Conservation (phyloP, 2,888 invertebrate species). For the Rhorus exstirpatorius region DNA sequence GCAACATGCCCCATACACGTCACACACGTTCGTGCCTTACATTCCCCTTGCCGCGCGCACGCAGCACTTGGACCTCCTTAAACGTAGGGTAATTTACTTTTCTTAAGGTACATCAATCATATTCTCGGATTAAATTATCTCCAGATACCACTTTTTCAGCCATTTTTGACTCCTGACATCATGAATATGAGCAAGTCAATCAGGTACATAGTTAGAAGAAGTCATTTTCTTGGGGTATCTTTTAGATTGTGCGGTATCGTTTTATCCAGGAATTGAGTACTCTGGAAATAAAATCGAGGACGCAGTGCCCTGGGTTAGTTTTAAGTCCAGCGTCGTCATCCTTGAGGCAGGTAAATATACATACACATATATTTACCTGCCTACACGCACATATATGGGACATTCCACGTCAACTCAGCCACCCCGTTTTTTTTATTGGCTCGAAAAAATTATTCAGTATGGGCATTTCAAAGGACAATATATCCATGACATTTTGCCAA, state of each 20-base stretch:
- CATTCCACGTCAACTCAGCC: too few species aligned
- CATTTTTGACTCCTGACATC: neutral
- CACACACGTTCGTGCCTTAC: too few species aligned
- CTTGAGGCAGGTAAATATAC: constrained; percentile 54
- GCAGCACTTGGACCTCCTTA: too few species aligned
- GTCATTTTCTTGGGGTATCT: neutral
- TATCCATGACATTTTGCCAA: too few species aligned
- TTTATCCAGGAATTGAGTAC: constrained; percentile 28
- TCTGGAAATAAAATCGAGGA: constrained; percentile 6
- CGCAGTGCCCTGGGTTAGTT: constrained; percentile 7
- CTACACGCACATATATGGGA: too few species aligned
- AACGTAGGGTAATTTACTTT: neutral
- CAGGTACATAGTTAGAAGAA: constrained; percentile 16
- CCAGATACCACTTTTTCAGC: neutral
- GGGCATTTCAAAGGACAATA: too few species aligned
- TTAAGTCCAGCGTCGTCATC: constrained; percentile 43
- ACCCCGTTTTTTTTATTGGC: too few species aligned
- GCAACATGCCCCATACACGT: too few species aligned
- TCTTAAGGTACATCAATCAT: neutral
- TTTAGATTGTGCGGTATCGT: neutral
- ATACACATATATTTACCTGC: neutral
- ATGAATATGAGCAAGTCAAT: neutral
- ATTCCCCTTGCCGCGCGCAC: too few species aligned
- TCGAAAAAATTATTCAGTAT: too few species aligned
- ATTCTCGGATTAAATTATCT: neutral